Conservation (phyloP, 2,888 invertebrate species). For the Eilema depressum region DNA sequence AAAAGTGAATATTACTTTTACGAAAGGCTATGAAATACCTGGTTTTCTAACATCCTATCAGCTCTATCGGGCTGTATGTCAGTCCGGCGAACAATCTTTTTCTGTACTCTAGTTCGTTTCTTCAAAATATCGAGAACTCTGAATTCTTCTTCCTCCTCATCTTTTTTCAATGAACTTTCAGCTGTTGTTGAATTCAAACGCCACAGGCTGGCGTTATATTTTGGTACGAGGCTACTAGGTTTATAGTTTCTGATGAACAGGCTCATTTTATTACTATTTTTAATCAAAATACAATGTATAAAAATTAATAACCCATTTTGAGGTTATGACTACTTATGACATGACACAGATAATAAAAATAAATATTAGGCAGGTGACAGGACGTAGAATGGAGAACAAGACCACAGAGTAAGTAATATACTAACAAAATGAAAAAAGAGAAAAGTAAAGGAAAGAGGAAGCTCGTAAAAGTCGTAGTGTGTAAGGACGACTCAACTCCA, state of each 20-base stretch:
- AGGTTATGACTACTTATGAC: constrained; percentile 42
- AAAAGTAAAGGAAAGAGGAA: no score
- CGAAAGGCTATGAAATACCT: constrained; percentile 60
- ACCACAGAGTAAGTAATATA: no score
- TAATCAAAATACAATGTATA: constrained; percentile 23
- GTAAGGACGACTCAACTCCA: no score
- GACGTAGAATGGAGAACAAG: no score
- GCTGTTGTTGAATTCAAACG: constrained; percentile 73
- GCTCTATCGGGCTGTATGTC: constrained; percentile 80
- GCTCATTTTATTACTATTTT: constrained; percentile 69
- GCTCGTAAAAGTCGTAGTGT: no score
- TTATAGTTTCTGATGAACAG: constrained; percentile 73
- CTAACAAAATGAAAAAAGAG: background rate
- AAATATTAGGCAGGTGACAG: constrained; percentile 16
- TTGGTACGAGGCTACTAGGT: constrained; percentile 57
- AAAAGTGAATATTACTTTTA: background rate
- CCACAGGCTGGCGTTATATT: constrained; percentile 72
- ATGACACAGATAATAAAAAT: constrained; percentile 24
- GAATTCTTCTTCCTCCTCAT: constrained; percentile 81
- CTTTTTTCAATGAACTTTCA: constrained; percentile 63
- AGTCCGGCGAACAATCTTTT: constrained; percentile 57
- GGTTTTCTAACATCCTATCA: constrained; percentile 77
- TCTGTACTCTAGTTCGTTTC: constrained; percentile 66
- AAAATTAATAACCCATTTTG: constrained; percentile 53
- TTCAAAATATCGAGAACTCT: constrained; percentile 84